Base-by-base conservation (phyloP, 2,113 vertebrate species). In the Heterotilapia buettikoferi region DNA sequence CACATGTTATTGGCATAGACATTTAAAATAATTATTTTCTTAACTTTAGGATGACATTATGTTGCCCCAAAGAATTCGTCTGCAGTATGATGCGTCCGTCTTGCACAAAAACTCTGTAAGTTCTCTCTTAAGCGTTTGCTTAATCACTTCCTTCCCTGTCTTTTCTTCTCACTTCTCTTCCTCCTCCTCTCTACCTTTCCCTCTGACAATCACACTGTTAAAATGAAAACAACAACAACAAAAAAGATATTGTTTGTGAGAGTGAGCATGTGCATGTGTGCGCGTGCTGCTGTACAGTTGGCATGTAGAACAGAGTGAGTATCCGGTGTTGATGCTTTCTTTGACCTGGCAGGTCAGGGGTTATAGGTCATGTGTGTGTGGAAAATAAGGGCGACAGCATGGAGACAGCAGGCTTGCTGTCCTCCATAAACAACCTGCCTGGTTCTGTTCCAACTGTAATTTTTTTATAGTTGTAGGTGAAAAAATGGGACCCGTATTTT, bases 21-120 rank as follows among this genome's bases (percentile, higher is more conserved):
- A 24, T 54, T 66, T 36, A 14, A 83, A 36, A 52, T 68, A 6
- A 66, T 45, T 9, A 53, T 82, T 54, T 54, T 53, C 54, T 31
- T 78, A 1, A 3, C 56, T 95, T 92, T 93, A 99, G 98, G 98
- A 99, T 86, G 98, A 99, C 40, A 94, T 98, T 85, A 99, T 99
- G 99, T 96, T 97, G 96, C 97, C 98, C 3, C 97, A 97, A 95
- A 96, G 98, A 90, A 96, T 99, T 81, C 95, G 97, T 47, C 94
- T 99, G 80, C 98, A 99, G 85, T 94, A 96, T 9, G 89, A 98
- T 66, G 95, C 96, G 3, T 97, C 97, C 52, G 13, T 95, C 61
- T 94, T 87, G 43, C 96, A 97, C 86, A 97, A 97, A n/a, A 92
- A 93, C 12, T 96, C 96, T 53, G 99, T 99, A 93, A 98, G 98